Evolutionary conservation across 2,113 vertebrate species (phyloP).

Genomic region (Oncorhynchus kisutch): DNA sequence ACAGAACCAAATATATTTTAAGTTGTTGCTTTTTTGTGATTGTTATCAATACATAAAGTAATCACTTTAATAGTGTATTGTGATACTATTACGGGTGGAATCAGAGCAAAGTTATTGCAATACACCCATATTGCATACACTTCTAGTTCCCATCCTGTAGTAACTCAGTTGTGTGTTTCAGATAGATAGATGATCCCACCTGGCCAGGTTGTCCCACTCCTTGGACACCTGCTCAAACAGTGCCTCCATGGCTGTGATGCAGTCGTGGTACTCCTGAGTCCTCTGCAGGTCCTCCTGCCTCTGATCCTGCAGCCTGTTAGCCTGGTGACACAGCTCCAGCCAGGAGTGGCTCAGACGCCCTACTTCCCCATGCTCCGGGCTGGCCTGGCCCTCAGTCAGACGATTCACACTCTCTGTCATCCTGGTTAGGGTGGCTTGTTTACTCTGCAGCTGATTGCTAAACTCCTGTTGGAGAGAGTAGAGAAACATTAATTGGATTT

Average conservation of each 20-base stretch:
- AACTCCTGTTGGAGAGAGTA: constrained; percentile 78
- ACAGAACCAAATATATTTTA: neutral
- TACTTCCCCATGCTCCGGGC: constrained; percentile 86
- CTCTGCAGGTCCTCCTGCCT: constrained; percentile 88
- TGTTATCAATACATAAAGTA: no score
- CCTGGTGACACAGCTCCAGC: constrained; percentile 87
- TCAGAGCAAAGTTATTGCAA: no score
- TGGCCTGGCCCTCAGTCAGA: constrained; percentile 83
- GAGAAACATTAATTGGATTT: neutral
- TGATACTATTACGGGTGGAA: no score
- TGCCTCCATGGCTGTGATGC: constrained; percentile 79
- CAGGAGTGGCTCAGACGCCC: constrained; percentile 84
- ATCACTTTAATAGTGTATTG: no score
- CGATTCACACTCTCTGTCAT: constrained; percentile 84
- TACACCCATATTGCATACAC: no score
- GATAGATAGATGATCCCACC: constrained; percentile 75
- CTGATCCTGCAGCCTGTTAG: constrained; percentile 79
- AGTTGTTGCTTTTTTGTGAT: no score
- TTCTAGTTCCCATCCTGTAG: neutral
- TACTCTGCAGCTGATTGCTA: constrained; percentile 83
- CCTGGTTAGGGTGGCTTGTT: constrained; percentile 78
- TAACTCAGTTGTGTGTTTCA: constrained; percentile 59
- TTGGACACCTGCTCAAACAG: constrained; percentile 91
- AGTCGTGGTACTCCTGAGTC: constrained; percentile 83
- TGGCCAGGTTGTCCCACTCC: constrained; percentile 94